phyloP scores from a whole-genome alignment of 2,888 invertebrate species.

The Entomobrya multifasciata region DNA sequence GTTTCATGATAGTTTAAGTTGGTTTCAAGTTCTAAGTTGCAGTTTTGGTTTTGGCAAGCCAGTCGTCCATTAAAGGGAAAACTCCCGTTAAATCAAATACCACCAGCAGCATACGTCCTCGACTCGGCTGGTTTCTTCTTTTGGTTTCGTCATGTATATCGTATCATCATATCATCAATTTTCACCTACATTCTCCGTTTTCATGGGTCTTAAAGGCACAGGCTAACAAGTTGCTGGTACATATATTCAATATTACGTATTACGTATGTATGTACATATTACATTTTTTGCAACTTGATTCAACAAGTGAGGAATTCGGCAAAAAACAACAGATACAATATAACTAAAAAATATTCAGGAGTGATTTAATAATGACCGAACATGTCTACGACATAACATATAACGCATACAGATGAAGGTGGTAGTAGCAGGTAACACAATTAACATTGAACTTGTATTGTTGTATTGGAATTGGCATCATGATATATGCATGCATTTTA shows the following conservation, averaged over 20 bases:
- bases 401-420: background rate
- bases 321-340: constrained; percentile 13
- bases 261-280: no score
- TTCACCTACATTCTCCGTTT: constrained; percentile 26
- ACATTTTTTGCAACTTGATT: no score
- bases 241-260: background rate
- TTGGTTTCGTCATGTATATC: constrained; percentile 24
- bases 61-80: constrained; percentile 62
- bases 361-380: constrained; percentile 30
- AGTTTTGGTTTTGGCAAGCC: constrained; percentile 58
- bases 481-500: no score
- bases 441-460: background rate
- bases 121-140: constrained; percentile 17
- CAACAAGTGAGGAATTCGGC: constrained; percentile 27
- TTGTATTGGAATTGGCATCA: no score
- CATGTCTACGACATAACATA: background rate
- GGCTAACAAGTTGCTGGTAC: background rate
- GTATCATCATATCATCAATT: constrained; percentile 12
- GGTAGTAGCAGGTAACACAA: background rate
- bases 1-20: no score
- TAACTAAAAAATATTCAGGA: constrained; percentile 16
- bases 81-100: constrained; percentile 66
- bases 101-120: constrained; percentile 6
- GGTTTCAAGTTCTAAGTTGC: constrained; percentile 35
- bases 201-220: background rate